Evolutionary conservation across 2,888 invertebrate genomes (phyloP), one percentile per base, ranked within the genome.

Genomic region (Terebella lapidaria): DNA sequence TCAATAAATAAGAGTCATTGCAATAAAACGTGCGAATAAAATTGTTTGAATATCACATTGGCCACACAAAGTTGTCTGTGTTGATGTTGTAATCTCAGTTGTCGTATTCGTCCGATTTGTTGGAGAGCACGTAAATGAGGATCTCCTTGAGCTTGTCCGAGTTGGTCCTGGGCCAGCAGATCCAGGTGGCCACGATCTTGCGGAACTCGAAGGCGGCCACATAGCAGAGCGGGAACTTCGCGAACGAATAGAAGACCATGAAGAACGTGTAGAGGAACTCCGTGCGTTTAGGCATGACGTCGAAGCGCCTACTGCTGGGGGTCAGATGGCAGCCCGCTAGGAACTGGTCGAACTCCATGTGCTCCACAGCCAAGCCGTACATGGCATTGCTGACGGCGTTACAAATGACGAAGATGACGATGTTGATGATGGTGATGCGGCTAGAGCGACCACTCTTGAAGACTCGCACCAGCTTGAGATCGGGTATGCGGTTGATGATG

Each of bases 311-410:
- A 10, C 18, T 49, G 24, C 49, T 49, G 49, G 49, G 49, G 5
- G 49, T 22, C 5, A 49, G 49, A 24, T 5, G 49, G 49, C 49
- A 49, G 5, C 22, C 22, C n/a, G 49, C 10, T 24, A 49, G 49
- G 49, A n/a, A 49, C 49, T 49, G 49, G 49, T 49, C 49, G 49
- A 49, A 49, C 24, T 49, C 49, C 49, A 49, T 49, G 49, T 10
- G 5, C 18, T 22, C 5, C n/a, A 49, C 49, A 5, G 49, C 49
- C 18, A 10, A n/a, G 5, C n/a, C 49, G 24, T 49, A 49, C 49
- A 49, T 49, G 18, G 22, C 49, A 22, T n/a, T 10, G 49, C 49
- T 49, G 49, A 49, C 49, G 15, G 18, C 49, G 49, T 49, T 22
- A 24, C 15, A 49, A 5, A 49, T 49, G 49, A 49, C 49, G 49